phyloP scores from a whole-genome alignment of 2,113 vertebrate genomes.

The Perognathus longimembris region DNA sequence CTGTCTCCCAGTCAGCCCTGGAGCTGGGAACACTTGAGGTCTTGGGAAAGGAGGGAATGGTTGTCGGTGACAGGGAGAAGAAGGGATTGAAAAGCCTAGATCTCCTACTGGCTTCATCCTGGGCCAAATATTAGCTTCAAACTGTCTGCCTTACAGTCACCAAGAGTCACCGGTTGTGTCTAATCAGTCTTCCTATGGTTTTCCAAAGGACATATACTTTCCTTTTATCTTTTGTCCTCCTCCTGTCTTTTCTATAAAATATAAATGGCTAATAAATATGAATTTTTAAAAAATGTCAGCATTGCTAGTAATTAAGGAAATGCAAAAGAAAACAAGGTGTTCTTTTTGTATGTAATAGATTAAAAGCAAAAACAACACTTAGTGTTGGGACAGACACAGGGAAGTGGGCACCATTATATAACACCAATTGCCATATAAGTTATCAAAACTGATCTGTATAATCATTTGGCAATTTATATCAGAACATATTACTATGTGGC shows the following conservation, averaged over 20 bases:
- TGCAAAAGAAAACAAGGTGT: neutral
- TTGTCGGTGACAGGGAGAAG: rapidly evolving
- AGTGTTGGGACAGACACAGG: neutral
- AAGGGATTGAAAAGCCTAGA: neutral
- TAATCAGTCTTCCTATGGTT: neutral
- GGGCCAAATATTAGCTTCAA: neutral
- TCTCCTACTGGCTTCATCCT: neutral
- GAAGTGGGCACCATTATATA: neutral
- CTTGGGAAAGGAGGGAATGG: neutral
- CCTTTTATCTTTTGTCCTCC: neutral
- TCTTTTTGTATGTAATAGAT: neutral
- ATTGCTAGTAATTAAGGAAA: neutral
- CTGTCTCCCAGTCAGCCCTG: neutral
- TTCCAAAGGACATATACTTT: neutral
- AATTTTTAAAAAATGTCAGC: neutral
- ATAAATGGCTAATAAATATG: neutral
- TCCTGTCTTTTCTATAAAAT: conserved; percentile 25
- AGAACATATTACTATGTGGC: neutral
- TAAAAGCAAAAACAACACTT: neutral
- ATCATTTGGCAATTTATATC: neutral
- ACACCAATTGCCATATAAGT: neutral
- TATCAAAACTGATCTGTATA: neutral
- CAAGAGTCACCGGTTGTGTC: neutral
- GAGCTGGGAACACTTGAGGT: neutral
- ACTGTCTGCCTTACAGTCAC: neutral